These are phyloP conservation scores for Toxonevra muliebris DNA, from an alignment of 2,888 invertebrate species.

Conservation along the genomic window DNA sequence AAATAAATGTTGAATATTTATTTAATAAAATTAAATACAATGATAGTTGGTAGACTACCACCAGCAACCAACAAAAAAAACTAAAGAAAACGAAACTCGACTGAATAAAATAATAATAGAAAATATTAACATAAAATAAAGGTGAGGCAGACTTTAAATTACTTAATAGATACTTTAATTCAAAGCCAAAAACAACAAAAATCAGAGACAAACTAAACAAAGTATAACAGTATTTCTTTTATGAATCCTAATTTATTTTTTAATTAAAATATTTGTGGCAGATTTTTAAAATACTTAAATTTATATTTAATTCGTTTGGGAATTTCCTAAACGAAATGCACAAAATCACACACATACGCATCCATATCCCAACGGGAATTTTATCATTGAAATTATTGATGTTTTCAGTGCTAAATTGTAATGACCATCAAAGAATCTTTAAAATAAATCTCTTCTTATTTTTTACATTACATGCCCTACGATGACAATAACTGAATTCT, in stretches of 20 bases:
- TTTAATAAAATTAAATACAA: not conserved
- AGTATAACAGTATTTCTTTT: not conserved
- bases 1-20: conserved; percentile 4
- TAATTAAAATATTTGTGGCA: conserved; percentile 5
- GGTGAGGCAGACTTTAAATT: conserved; percentile 1
- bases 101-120: no score
- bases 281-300: not conserved
- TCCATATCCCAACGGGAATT: not conserved
- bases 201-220: not conserved
- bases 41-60: not conserved
- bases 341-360: not conserved
- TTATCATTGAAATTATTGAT: no score
- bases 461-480: no score
- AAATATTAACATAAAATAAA: conserved; percentile 1
- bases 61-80: not conserved
- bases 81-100: no score
- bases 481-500: no score
- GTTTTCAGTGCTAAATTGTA: no score
- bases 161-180: not conserved
- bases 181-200: not conserved
- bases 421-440: no score
- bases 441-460: no score
- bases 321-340: conserved; percentile 15
- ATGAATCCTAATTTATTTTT: not conserved
- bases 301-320: conserved; percentile 1